Evolutionary conservation across 2,888 invertebrate genomes (phyloP).

Genomic region (Mythimna vitellina): DNA sequence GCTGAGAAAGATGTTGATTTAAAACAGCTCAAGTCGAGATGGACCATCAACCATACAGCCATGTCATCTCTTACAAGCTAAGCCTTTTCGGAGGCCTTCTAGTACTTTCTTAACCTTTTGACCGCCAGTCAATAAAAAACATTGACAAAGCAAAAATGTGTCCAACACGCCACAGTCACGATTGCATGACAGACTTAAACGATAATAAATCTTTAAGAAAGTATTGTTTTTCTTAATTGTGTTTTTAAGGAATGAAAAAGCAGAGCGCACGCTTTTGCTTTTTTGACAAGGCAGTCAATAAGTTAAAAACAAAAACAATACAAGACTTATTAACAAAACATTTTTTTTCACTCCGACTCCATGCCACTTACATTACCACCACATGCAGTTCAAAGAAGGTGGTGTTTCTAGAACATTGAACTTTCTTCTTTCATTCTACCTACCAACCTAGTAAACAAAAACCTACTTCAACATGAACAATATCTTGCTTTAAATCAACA

Average conservation of each 20-base stretch:
- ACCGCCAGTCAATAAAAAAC: no score
- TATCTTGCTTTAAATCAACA: conserved; percentile 48
- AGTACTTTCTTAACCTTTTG: background rate
- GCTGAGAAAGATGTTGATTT: conserved; percentile 46
- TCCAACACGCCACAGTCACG: no score
- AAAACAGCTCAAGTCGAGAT: conserved; percentile 26
- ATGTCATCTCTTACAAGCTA: conserved; percentile 5
- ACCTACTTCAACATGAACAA: background rate
- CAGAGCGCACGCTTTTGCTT: no score
- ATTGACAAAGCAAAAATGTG: no score
- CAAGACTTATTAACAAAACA: no score
- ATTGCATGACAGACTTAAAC: no score
- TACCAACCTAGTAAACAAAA: conserved; percentile 10
- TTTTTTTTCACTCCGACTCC: background rate
- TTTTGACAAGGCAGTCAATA: no score
- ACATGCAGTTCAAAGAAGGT: background rate
- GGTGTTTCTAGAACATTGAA: background rate
- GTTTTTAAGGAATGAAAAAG: no score
- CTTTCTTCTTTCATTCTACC: background rate
- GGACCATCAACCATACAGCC: background rate
- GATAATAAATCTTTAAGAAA: no score
- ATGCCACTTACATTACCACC: background rate
- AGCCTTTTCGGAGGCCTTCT: conserved; percentile 4
- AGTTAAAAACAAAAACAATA: background rate
- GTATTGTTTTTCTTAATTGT: no score